Evolutionary conservation across 2,797 vertebrate genomes (phyloP), one percentile per base, ranked within the genome.

Genomic region (Enteromius paludinosus): DNA sequence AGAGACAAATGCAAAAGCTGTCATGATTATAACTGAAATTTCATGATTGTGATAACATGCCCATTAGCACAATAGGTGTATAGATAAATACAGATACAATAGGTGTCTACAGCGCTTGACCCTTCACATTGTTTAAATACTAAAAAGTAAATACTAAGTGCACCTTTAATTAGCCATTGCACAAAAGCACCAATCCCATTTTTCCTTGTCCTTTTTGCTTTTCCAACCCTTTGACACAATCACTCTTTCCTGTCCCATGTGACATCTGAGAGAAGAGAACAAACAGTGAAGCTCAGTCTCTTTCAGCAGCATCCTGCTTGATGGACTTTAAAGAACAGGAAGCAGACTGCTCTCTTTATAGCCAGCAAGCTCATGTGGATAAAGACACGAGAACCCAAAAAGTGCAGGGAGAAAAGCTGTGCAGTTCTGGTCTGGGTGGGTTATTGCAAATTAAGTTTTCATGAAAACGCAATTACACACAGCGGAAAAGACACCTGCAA

Each of bases 401-500:
- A 52, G 79, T 89, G 87, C 78, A 79, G 71, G 84, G 79, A 87
- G 41, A 79, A 83, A 78, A 85, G 73, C 73, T 71, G 71, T 77
- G 59, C 76, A 41, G 47, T 72, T 65, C 59, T 14, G 47, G 41
- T 14, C 35, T 23, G 7, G 5, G 33, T 47, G 68, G 18, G 86
- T 85, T 86, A 88, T 91, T 93, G 90, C 87, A 91, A 91, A 30
- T 30, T 0, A 30, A 30, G 91, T 93, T 69, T 92, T 92, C 92
- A 94, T 93, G 93, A 84, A 79, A 71, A 56, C 4, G 15, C 14
- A 70, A 28, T 70, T 45, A 45, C 41, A 70, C 64, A 41, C 11
- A 79, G 45, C 78, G 70, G 69, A 84, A 86, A 86, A 62, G 92
- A 93, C 92, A 89, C 93, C 92, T 92, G 92, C 92, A 89, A 59